Base-by-base conservation (phyloP, 2,113 vertebrate genomes). In the Bubo scandiacus region DNA sequence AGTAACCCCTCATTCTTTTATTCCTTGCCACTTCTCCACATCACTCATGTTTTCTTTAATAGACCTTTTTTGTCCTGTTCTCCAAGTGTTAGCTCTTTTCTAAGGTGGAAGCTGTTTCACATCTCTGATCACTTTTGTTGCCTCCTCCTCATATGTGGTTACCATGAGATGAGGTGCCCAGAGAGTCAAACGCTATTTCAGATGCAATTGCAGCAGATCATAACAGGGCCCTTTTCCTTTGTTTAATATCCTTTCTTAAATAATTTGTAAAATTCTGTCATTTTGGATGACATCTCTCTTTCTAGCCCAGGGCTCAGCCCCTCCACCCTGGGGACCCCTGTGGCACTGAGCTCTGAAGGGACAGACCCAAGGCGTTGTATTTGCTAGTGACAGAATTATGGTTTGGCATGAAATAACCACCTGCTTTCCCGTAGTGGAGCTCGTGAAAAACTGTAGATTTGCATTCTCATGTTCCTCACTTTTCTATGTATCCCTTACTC, bases 351-450 rank as follows among this genome's bases (percentile, higher is more conserved):
- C 43, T 75, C 57, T 5, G 6, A 43, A 90, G 82, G 58, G 38
- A 59, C 1, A 2, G 12, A 75, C 43, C 34, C 26, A 40, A 59
- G 54, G 70, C 0, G 0, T 59, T 0, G 2, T 73, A 0, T 71
- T 78, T 63, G 16, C 49, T 43, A 25, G 8, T 19, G 65, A 43
- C 47, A 79, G 52, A 79, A 59, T 43, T 86, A 20, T 15, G 2
- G 3, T 55, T 89, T 62, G 58, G 22, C 27, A 23, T 25, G 25
- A 68, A 80, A 81, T 27, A 80, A 20, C 22, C 40, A 75, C 36
- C 10, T 25, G 15, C 19, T 54, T 88, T 65, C 12, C 36, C 0
- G 0, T 29, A n/a, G 62, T n/a, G 38, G 32, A 85, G n/a, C 27
- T 61, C 12, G 4, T 75, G 51, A 90, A 88, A 87, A 88, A 29